phyloP scores from a whole-genome alignment of 1,140 invertebrate species.

The Drosophila teissieri region DNA sequence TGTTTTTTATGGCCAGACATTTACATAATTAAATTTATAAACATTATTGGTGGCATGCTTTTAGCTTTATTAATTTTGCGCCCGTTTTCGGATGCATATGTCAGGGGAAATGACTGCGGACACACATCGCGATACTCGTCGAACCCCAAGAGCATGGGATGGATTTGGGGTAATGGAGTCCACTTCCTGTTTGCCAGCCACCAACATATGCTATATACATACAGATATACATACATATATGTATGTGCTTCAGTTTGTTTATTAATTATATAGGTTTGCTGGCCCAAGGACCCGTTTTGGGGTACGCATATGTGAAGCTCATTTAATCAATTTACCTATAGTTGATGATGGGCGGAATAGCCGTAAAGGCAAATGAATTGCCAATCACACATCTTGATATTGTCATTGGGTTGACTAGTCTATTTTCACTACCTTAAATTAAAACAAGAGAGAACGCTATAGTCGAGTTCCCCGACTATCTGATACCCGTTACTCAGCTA shows the following conservation, averaged over 20 bases:
- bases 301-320: conserved; percentile 36
- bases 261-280: conserved; percentile 42
- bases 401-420: neutral
- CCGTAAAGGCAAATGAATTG: conserved; percentile 40
- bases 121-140: conserved; percentile 27
- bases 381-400: conserved; percentile 49
- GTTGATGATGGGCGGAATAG: conserved; percentile 15
- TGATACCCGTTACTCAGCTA: too few species aligned
- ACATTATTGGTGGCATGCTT: conserved; percentile 78
- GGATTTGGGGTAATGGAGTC: conserved; percentile 1
- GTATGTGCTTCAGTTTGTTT: conserved; percentile 31
- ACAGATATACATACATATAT: neutral
- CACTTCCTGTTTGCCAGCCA: conserved; percentile 36
- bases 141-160: conserved; percentile 7
- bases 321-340: conserved; percentile 71
- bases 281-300: neutral
- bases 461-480: too few species aligned
- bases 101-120: conserved; percentile 29
- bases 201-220: conserved; percentile 30
- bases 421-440: too few species aligned
- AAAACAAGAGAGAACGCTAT: too few species aligned
- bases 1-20: conserved; percentile 67
- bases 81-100: conserved; percentile 60
- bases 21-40: conserved; percentile 83
- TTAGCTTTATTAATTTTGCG: conserved; percentile 78